Conservation (phyloP, 1,140 invertebrate genomes). For the Centruroides sculpturatus region DNA sequence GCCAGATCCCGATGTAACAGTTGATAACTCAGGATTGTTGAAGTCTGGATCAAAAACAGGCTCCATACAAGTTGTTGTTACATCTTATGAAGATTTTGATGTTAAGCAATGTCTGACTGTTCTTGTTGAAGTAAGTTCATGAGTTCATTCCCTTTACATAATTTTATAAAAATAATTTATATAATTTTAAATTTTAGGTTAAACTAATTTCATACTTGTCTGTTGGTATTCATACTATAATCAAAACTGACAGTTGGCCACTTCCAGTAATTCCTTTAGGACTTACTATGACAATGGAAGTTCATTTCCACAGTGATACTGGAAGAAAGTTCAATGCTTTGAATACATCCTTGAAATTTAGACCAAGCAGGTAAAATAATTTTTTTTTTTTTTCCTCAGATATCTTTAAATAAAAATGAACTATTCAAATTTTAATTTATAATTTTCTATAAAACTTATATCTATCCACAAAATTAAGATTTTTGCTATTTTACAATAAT, state of each 20-base stretch:
- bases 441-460: too few species aligned
- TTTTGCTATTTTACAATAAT: too few species aligned
- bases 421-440: too few species aligned
- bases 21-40: slow-evolving; percentile 6
- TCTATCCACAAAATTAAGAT: too few species aligned
- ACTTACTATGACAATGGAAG: slow-evolving; percentile 25
- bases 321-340: slow-evolving; percentile 32
- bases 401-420: too few species aligned
- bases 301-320: slow-evolving; percentile 34
- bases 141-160: neutral
- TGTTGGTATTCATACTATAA: slow-evolving; percentile 25
- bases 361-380: slow-evolving; percentile 28
- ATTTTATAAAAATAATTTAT: slow-evolving; percentile 1
- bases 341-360: slow-evolving; percentile 26
- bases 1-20: slow-evolving; percentile 1
- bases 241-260: slow-evolving; percentile 21
- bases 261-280: slow-evolving; percentile 31
- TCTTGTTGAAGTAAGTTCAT: slow-evolving; percentile 29
- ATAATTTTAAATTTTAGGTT: slow-evolving; percentile 25
- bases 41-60: slow-evolving; percentile 29
- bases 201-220: slow-evolving; percentile 34
- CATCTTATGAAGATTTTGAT: slow-evolving; percentile 40
- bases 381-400: too few species aligned
- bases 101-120: slow-evolving; percentile 34
- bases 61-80: slow-evolving; percentile 42